Percentiles rank a stretch among this genome's conserved stretches.
These are phyloP conservation scores for Mus caroli DNA, from an alignment of 2,797 vertebrate genomes.

Conservation along the genomic window DNA sequence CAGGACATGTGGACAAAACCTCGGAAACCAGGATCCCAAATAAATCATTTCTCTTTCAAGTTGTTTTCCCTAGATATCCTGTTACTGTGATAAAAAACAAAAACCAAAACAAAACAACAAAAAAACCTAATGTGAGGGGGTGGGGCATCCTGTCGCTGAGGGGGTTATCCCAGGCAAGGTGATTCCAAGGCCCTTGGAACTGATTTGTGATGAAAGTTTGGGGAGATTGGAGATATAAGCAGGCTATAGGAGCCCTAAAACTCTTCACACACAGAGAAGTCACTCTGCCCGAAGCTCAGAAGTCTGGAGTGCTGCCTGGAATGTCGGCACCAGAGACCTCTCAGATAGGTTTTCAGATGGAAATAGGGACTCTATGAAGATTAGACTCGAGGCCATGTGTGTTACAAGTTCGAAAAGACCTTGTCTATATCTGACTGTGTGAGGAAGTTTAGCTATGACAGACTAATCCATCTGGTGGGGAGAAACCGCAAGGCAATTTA, in stretches of 20 bases:
- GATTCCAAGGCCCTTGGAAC: neutral
- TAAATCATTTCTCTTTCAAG: neutral
- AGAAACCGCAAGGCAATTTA: neutral
- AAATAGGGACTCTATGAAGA: neutral
- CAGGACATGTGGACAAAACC: neutral
- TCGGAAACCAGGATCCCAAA: neutral
- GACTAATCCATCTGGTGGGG: neutral
- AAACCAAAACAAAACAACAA: too few species aligned
- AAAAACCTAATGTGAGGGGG: too few species aligned
- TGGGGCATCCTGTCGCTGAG: neutral
- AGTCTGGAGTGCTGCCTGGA: neutral
- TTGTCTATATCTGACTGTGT: neutral
- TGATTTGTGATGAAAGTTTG: neutral
- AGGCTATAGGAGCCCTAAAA: neutral
- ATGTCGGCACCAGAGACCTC: too few species aligned
- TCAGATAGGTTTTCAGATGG: neutral
- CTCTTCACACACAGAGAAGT: rapidly evolving
- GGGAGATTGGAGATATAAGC: too few species aligned
- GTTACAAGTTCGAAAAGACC: neutral
- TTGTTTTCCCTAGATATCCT: neutral
- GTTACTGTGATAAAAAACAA: neutral
- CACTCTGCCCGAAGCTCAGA: neutral
- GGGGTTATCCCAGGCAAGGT: neutral
- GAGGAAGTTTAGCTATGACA: neutral
- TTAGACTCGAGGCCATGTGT: neutral